Evolutionary conservation across 2,113 vertebrate genomes (phyloP), one percentile per base, ranked within the genome.

Genomic region (Oncorhynchus tshawytscha): DNA sequence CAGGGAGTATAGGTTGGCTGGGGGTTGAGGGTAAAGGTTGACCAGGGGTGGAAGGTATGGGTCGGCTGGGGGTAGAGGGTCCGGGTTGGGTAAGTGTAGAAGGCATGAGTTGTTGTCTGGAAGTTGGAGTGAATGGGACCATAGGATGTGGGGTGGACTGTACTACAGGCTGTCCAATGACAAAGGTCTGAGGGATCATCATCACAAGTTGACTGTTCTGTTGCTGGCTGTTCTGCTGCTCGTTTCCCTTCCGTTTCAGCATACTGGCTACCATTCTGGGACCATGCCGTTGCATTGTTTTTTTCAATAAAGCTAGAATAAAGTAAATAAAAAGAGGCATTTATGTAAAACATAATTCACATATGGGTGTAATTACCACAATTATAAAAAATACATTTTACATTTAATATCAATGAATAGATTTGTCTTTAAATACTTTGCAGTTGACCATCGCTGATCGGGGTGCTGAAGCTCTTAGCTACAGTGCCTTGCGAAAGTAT

Each of bases 221-320:
- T 45, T 45, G 9, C 39, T 45, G 39, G 12, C 13, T 1, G 48
- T 2, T 4, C 13, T 34, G 60, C 88, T 7, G 81, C 15, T 81
- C 78, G 0, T 85, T 83, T 3, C 90, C 79, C 70, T 92, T 91
- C 73, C 94, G 93, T 1, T 76, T 74, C 12, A 96, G 90, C 29
- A 95, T 72, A 45, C 92, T 85, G 0, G 77, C 93, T 71, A 96
- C 51, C 51, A 16, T 54, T 54, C 16, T 54, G 16, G 5, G 12
- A 18, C 49, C 16, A 18, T 54, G 16, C 4, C 0, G 12, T 18
- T 18, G 16, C 16, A 1, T 54, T 18, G 12, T 1, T 54, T 54
- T 54, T 16, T 54, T 54, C 15, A 54, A 45, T 45, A 11, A 54
- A 54, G 51, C 51, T 54, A 54, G 51, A 54, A 54, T 54, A 54